A percentile compares a stretch with the other conserved stretches of the same genome.
Conservation (phyloP, 2,113 vertebrate species). For the Sclerurus mexicanus region DNA sequence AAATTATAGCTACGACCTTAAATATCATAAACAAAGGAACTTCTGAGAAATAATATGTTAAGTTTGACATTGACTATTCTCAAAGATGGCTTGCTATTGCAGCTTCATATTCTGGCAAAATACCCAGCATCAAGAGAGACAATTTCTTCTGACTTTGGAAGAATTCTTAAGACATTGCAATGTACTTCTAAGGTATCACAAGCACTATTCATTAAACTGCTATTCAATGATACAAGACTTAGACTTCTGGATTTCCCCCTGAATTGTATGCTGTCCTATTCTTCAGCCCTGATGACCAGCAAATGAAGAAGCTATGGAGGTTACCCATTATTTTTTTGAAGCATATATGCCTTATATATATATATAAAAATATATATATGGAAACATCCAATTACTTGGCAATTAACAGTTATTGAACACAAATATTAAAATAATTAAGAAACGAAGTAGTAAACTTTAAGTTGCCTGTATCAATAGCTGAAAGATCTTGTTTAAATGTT, state of each 20-base stretch:
- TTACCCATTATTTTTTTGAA: background rate
- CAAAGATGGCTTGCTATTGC: background rate
- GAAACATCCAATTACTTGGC: background rate
- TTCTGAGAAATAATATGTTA: background rate
- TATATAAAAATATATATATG: background rate
- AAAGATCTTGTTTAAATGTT: background rate
- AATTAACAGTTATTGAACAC: background rate
- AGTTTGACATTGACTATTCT: background rate
- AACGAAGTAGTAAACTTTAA: background rate
- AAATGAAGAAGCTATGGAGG: background rate
- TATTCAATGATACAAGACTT: background rate
- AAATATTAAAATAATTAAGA: background rate
- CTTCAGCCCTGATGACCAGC: background rate
- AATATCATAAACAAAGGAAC: background rate
- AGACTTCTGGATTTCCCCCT: background rate
- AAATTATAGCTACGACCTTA: background rate
- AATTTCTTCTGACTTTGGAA: background rate
- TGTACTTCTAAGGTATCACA: background rate
- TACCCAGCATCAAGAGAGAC: background rate
- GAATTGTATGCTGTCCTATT: background rate
- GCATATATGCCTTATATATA: no score
- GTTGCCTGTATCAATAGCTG: background rate
- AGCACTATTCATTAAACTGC: background rate
- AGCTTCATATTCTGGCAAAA: background rate
- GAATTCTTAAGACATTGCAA: background rate